Evolutionary conservation across 1,140 invertebrate species (phyloP).

Genomic region (Leptinotarsa texana): DNA sequence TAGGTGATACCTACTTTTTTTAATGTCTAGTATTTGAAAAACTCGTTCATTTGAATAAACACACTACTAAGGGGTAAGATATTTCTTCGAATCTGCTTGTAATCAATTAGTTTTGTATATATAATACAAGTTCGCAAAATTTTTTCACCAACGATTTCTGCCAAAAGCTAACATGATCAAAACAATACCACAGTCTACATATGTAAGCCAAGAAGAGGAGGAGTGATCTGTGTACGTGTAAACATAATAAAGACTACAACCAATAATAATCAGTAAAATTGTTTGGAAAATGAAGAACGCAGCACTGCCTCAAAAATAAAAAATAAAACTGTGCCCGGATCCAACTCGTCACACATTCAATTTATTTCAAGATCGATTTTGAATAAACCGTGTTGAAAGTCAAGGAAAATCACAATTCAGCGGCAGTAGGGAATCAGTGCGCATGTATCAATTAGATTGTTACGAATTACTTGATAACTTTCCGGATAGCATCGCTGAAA

Average conservation of each 20-base stretch:
- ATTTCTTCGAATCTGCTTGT: neutral
- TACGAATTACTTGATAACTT: too few species aligned
- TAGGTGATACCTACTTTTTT: neutral
- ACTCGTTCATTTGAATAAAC: too few species aligned
- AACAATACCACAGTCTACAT: slow-evolving; percentile 37
- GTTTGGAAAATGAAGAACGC: slow-evolving; percentile 27
- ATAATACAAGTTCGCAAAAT: slow-evolving; percentile 1
- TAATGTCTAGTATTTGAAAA: neutral
- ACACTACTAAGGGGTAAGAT: too few species aligned
- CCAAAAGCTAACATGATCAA: slow-evolving; percentile 36
- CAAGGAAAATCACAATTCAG: too few species aligned
- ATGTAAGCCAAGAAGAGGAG: slow-evolving; percentile 33
- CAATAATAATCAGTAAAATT: slow-evolving; percentile 4
- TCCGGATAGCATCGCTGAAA: too few species aligned
- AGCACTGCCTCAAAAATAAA: slow-evolving; percentile 33
- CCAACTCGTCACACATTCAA: slow-evolving; percentile 11
- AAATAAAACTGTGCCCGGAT: slow-evolving; percentile 29
- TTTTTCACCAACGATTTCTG: slow-evolving; percentile 29
- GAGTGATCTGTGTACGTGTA: slow-evolving; percentile 21
- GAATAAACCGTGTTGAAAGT: neutral
- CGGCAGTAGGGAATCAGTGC: too few species aligned
- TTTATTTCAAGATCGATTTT: neutral
- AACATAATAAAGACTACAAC: slow-evolving; percentile 13
- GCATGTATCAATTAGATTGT: too few species aligned
- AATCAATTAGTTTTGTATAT: neutral